Conservation (phyloP, 2,797 vertebrate genomes). For the Glossophaga mutica region DNA sequence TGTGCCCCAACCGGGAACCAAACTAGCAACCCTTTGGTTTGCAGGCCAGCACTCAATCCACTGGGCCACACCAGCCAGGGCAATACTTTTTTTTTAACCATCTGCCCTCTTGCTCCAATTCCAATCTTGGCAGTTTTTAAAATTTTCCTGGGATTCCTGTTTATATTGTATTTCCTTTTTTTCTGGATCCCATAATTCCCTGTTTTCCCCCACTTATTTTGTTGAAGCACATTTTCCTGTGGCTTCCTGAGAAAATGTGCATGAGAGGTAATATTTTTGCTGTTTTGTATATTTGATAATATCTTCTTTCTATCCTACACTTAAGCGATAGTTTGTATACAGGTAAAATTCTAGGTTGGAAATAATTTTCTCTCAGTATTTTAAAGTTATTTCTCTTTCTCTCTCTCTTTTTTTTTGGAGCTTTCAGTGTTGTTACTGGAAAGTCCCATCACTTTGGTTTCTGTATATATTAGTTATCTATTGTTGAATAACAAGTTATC, state of each 20-base stretch:
- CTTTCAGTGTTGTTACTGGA: background rate
- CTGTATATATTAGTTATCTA: background rate
- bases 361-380: constrained; percentile 22
- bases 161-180: background rate
- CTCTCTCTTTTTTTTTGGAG: background rate
- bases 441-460: background rate
- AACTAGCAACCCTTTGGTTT: too few species aligned
- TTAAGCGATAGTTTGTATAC: background rate
- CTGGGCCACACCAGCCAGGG: too few species aligned
- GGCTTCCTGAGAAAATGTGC: background rate
- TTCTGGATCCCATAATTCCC: background rate
- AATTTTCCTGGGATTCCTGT: background rate
- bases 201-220: background rate
- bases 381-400: background rate
- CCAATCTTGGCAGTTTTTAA: background rate
- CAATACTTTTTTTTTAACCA: background rate
- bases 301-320: background rate
- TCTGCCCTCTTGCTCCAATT: background rate
- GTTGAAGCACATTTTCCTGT: background rate
- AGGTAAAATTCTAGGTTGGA: background rate
- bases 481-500: background rate
- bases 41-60: too few species aligned
- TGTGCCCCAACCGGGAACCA: too few species aligned
- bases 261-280: background rate
- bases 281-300: constrained; percentile 25